Evolutionary conservation across 2,113 vertebrate genomes (phyloP).

Genomic region (Upupa epops): DNA sequence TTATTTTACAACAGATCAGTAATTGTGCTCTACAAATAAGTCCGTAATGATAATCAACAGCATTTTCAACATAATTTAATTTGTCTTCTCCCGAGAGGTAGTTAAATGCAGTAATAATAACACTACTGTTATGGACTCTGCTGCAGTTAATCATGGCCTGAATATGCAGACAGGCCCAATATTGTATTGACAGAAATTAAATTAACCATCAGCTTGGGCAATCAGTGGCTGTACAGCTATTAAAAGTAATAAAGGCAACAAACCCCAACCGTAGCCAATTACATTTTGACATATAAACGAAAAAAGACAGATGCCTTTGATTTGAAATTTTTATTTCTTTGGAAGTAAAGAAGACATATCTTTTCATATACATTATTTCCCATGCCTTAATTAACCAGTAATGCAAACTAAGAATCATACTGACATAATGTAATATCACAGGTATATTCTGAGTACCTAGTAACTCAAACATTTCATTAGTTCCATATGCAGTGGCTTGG

Average conservation of each 20-base stretch:
- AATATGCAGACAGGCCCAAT: slow-evolving; percentile 88
- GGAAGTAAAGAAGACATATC: slow-evolving; percentile 55
- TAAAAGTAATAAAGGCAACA: slow-evolving; percentile 87
- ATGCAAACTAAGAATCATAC: neutral
- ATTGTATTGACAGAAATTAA: slow-evolving; percentile 92
- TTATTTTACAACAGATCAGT: slow-evolving; percentile 91
- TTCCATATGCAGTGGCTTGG: neutral
- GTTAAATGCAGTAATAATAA: slow-evolving; percentile 89
- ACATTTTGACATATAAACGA: slow-evolving; percentile 81
- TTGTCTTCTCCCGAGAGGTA: slow-evolving; percentile 88
- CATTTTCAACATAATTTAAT: slow-evolving; percentile 92
- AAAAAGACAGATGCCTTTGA: slow-evolving; percentile 79
- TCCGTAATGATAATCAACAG: slow-evolving; percentile 89
- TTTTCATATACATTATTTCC: slow-evolving; percentile 54
- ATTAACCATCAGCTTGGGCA: slow-evolving; percentile 87
- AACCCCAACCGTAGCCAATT: slow-evolving; percentile 82
- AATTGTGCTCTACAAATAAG: slow-evolving; percentile 91
- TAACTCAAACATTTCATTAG: neutral
- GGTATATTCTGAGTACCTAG: neutral
- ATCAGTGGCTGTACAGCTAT: slow-evolving; percentile 86
- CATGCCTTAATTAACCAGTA: slow-evolving; percentile 60
- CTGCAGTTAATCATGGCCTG: slow-evolving; percentile 86
- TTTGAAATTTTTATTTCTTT: slow-evolving; percentile 70
- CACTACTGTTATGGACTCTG: slow-evolving; percentile 83
- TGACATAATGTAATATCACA: slow-evolving; percentile 15